phyloP scores from a whole-genome alignment of 2,888 invertebrate genomes.

The Dioctria linearis region DNA sequence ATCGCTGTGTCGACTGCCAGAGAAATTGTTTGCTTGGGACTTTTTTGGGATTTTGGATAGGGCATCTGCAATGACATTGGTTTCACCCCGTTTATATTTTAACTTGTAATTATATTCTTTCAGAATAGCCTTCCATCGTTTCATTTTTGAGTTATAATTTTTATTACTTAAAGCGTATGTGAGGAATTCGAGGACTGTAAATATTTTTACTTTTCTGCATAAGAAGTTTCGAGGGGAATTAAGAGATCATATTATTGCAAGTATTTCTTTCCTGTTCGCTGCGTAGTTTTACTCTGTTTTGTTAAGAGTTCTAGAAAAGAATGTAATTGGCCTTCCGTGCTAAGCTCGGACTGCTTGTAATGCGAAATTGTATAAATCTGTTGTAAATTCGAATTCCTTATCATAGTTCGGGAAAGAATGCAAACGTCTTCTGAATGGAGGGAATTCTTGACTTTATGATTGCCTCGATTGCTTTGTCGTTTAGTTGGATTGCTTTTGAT shows the following conservation, averaged over 20 bases:
- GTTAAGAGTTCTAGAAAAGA: too few species aligned
- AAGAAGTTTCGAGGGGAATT: too few species aligned
- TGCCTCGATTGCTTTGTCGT: conserved; percentile 37
- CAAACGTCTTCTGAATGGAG: conserved; percentile 53
- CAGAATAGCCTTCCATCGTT: too few species aligned
- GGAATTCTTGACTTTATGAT: conserved; percentile 51
- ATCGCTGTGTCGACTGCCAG: conserved; percentile 13
- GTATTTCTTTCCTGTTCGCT: background rate
- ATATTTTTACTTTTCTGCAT: background rate
- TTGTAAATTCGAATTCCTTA: conserved; percentile 52
- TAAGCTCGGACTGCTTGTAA: conserved; percentile 27
- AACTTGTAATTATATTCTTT: too few species aligned
- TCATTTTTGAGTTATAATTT: background rate
- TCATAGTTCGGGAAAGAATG: conserved; percentile 50
- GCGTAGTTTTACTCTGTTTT: background rate
- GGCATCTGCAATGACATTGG: too few species aligned
- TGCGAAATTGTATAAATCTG: conserved; percentile 52
- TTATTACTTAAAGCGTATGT: conserved; percentile 28
- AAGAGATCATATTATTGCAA: too few species aligned
- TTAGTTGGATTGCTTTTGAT: conserved; percentile 42
- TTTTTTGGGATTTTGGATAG: too few species aligned
- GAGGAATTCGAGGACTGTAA: background rate
- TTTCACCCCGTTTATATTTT: too few species aligned
- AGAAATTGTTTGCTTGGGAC: background rate
- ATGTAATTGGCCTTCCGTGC: background rate